These are phyloP conservation scores for Zaprionus ghesquierei DNA, from an alignment of 1,140 invertebrate genomes.

Conservation along the genomic window DNA sequence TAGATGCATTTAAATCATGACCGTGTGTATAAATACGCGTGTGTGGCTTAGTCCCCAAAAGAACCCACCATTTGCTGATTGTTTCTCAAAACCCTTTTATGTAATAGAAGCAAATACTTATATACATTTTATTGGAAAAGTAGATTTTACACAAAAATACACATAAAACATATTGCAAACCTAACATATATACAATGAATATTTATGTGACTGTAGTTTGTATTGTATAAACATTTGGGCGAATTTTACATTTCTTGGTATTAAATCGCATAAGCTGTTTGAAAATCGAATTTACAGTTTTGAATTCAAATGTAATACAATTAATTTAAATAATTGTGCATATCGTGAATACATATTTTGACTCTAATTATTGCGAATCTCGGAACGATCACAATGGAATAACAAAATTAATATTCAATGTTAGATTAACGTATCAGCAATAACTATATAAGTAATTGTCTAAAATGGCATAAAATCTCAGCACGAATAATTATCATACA, in stretches of 20 bases:
- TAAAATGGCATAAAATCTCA: constrained; percentile 15
- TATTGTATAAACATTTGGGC: constrained; percentile 32
- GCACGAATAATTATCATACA: constrained; percentile 29
- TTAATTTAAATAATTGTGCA: constrained; percentile 15
- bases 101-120: constrained; percentile 21
- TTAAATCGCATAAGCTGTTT: constrained; percentile 23
- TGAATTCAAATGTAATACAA: constrained; percentile 27
- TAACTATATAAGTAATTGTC: constrained; percentile 16
- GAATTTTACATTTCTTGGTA: constrained; percentile 39
- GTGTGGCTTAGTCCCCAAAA: constrained; percentile 18
- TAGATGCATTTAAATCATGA: constrained; percentile 23
- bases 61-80: constrained; percentile 46
- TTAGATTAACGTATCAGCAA: constrained; percentile 21
- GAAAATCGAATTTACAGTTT: constrained; percentile 60
- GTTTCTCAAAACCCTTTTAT: constrained; percentile 16
- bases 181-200: constrained; percentile 32
- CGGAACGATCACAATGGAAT: constrained; percentile 14
- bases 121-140: constrained; percentile 14
- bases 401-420: constrained; percentile 26
- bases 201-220: constrained; percentile 24
- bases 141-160: constrained; percentile 25
- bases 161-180: constrained; percentile 11
- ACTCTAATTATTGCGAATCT: constrained; percentile 28
- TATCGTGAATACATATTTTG: constrained; percentile 33
- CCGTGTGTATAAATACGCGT: constrained; percentile 18